Evolutionary conservation across 2,797 vertebrate genomes (phyloP).

Genomic region (Nasua narica): DNA sequence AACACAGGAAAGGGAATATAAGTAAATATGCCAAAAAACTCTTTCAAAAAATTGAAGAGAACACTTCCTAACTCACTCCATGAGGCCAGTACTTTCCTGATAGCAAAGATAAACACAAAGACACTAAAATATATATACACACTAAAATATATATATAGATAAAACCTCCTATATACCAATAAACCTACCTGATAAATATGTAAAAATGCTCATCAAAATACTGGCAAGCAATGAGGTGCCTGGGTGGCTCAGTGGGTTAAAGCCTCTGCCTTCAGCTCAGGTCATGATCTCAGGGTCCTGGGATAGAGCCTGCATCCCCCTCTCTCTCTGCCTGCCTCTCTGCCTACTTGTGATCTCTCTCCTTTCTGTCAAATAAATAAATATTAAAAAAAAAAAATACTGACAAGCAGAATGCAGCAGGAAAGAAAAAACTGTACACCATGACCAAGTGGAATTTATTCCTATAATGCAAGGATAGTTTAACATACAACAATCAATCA

Average conservation of each 20-base stretch:
- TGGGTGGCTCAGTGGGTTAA: too few species aligned
- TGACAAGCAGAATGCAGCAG: background rate
- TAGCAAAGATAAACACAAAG: background rate
- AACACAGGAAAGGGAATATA: background rate
- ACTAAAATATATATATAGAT: too few species aligned
- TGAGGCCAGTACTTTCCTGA: background rate
- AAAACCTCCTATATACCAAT: background rate
- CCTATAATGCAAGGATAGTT: background rate
- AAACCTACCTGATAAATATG: background rate
- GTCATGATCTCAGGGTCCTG: too few species aligned
- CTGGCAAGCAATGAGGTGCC: too few species aligned
- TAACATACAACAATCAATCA: background rate
- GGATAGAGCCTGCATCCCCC: too few species aligned
- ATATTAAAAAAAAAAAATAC: too few species aligned
- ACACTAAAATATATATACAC: too few species aligned
- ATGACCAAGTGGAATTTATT: background rate
- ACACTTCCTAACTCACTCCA: background rate
- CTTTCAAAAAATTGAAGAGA: background rate
- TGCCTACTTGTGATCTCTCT: too few species aligned
- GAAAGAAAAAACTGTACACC: background rate
- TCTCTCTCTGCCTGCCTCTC: too few species aligned
- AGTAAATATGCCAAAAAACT: background rate
- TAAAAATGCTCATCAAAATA: background rate
- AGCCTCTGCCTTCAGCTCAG: too few species aligned
- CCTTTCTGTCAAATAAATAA: too few species aligned